phyloP scores from a whole-genome alignment of 92 coral and sea anemone genomes.

The Palythoa grandiflora region DNA sequence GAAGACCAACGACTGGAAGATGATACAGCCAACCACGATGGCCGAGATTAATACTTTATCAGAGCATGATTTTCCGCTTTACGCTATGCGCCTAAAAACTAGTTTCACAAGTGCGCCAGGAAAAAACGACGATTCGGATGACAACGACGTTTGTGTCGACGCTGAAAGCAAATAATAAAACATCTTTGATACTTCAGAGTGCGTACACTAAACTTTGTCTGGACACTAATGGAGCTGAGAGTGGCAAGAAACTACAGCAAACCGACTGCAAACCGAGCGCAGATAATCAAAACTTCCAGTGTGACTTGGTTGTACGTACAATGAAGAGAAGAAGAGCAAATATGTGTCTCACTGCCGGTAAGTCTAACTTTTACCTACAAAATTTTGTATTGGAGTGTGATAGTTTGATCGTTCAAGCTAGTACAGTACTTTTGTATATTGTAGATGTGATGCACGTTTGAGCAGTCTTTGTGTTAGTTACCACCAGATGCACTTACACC shows the following conservation, averaged over 20 bases:
- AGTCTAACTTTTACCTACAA: not conserved
- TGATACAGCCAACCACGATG: too few species aligned
- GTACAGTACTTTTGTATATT: not conserved
- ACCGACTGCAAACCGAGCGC: conserved; percentile 85
- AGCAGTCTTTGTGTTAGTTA: too few species aligned
- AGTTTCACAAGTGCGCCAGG: too few species aligned
- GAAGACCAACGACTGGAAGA: too few species aligned
- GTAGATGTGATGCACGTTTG: too few species aligned
- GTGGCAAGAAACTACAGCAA: conserved; percentile 77
- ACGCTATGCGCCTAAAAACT: too few species aligned
- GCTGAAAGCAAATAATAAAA: not conserved
- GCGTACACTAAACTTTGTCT: conserved; percentile 79
- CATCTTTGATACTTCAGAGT: conserved; percentile 57
- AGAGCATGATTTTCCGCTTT: too few species aligned
- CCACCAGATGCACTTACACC: too few species aligned
- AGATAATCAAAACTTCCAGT: conserved; percentile 95
- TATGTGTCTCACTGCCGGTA: conserved; percentile 91
- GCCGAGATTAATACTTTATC: too few species aligned
- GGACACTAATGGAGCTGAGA: conserved; percentile 87
- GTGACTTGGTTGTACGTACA: conserved; percentile 91
- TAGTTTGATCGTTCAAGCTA: not conserved
- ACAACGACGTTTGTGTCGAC: too few species aligned
- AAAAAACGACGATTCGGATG: too few species aligned
- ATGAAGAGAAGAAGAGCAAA: conserved; percentile 88
- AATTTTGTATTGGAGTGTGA: not conserved